Evolutionary conservation across 2,888 invertebrate genomes (phyloP).

Genomic region (Pseudococcus viburni): DNA sequence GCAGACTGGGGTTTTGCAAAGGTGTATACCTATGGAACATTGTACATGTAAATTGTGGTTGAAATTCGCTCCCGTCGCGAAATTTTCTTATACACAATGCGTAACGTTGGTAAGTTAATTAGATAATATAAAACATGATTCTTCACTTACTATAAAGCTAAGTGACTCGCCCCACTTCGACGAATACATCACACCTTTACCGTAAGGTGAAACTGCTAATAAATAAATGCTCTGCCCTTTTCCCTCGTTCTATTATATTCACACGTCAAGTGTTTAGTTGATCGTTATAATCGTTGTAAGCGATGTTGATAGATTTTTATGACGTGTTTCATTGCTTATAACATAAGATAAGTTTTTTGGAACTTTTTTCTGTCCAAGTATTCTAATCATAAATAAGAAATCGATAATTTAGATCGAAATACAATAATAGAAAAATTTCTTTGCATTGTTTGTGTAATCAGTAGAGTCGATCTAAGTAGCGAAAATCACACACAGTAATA

Average conservation of each 20-base stretch:
- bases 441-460: too few species aligned
- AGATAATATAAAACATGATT: conserved; percentile 32
- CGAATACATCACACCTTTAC: not conserved
- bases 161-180: not conserved
- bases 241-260: not conserved
- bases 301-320: not conserved
- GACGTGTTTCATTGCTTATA: too few species aligned
- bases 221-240: not conserved
- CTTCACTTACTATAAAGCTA: conserved; percentile 24
- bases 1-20: not conserved
- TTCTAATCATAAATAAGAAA: too few species aligned
- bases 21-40: not conserved
- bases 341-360: too few species aligned
- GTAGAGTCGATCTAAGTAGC: too few species aligned
- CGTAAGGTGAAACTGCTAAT: not conserved
- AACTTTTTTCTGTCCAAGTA: too few species aligned
- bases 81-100: conserved; percentile 19
- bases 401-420: too few species aligned
- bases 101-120: not conserved
- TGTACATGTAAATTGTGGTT: not conserved
- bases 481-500: too few species aligned
- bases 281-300: not conserved
- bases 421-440: too few species aligned
- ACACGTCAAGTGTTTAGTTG: not conserved
- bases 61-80: not conserved